Conservation (phyloP, 2,888 invertebrate genomes). For the Perizoma affinitatum region DNA sequence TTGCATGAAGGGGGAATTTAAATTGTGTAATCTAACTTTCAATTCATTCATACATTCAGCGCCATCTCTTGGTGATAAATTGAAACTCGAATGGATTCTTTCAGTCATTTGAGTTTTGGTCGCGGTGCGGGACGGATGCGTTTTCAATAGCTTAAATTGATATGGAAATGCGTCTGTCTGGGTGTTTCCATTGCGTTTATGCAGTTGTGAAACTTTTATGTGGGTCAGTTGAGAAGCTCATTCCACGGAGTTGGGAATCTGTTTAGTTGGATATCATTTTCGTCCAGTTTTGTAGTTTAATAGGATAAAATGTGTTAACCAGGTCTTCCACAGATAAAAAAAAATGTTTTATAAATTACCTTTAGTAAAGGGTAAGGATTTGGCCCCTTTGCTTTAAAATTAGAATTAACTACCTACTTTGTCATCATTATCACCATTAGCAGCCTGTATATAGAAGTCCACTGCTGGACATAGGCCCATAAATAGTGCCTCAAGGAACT, state of each 20-base stretch:
- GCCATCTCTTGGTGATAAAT: slow-evolving; percentile 83
- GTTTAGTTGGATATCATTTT: slow-evolving; percentile 3
- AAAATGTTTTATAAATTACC: too few species aligned
- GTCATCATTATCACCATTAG: too few species aligned
- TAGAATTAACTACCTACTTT: too few species aligned
- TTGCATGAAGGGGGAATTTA: slow-evolving; percentile 84
- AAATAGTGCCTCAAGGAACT: too few species aligned
- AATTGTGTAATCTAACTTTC: slow-evolving; percentile 85
- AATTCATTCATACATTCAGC: slow-evolving; percentile 84
- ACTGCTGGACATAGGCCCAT: too few species aligned
- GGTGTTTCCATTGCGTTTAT: slow-evolving; percentile 43
- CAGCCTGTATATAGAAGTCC: too few species aligned
- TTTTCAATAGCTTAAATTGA: slow-evolving; percentile 48
- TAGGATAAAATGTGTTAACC: slow-evolving; percentile 1
- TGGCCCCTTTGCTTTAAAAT: too few species aligned
- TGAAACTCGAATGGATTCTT: slow-evolving; percentile 77
- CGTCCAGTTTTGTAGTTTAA: neutral
- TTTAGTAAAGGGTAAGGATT: too few species aligned
- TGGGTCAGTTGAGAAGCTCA: slow-evolving; percentile 15
- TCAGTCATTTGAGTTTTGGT: slow-evolving; percentile 69
- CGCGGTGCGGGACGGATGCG: slow-evolving; percentile 44
- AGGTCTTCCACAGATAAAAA: too few species aligned
- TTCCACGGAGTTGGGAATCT: slow-evolving; percentile 4
- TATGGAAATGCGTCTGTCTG: slow-evolving; percentile 52
- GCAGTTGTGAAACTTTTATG: slow-evolving; percentile 33